phyloP scores from a whole-genome alignment of 2,888 invertebrate genomes.

The Rhagonycha fulva region DNA sequence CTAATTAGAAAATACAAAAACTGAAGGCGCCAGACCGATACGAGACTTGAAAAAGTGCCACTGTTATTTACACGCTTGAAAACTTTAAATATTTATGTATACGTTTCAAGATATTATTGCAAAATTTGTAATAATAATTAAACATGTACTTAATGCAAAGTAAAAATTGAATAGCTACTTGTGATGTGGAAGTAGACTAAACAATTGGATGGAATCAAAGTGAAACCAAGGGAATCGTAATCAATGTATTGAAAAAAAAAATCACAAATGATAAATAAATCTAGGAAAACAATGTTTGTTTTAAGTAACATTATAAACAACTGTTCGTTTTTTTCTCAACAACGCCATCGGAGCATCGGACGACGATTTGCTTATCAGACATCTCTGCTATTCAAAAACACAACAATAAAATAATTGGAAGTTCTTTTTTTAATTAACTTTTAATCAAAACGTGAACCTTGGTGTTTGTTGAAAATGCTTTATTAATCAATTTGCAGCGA shows the following conservation, averaged over 20 bases:
- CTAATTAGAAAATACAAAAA: slow-evolving; percentile 35
- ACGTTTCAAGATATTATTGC: background rate
- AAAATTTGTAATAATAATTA: background rate
- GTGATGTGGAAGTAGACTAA: background rate
- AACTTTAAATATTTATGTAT: background rate
- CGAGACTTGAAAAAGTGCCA: slow-evolving; percentile 23
- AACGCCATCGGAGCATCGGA: background rate
- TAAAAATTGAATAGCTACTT: background rate
- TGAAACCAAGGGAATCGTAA: background rate
- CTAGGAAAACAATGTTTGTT: background rate
- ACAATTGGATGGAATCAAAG: background rate
- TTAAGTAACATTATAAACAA: background rate
- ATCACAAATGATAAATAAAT: background rate
- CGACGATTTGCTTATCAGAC: background rate
- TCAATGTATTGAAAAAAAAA: background rate
- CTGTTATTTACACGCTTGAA: slow-evolving; percentile 3
- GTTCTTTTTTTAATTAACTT: background rate
- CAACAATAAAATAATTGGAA: background rate
- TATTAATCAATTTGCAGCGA: background rate
- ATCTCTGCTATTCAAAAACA: background rate
- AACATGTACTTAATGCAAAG: background rate
- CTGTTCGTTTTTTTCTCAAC: background rate
- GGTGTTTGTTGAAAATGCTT: background rate
- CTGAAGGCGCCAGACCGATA: slow-evolving; percentile 40
- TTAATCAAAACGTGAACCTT: background rate